Percentiles rank a stretch among this genome's conserved stretches.
phyloP scores from a whole-genome alignment of 2,113 vertebrate species.

The Corythornis madagascariensis region DNA sequence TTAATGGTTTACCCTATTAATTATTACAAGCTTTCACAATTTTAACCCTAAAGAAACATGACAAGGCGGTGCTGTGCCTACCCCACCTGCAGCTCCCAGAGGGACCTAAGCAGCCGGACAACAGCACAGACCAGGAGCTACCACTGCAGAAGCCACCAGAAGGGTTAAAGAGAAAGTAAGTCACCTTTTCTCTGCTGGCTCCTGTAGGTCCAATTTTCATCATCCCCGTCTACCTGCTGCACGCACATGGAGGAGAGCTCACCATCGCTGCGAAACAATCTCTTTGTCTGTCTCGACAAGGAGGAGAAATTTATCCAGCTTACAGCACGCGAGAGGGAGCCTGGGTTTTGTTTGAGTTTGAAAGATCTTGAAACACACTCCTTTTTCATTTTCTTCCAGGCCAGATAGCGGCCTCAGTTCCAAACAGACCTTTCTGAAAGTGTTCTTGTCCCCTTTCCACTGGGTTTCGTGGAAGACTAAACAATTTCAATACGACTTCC shows the following conservation, averaged over 20 bases:
- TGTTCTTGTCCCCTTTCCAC: background rate
- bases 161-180: slow-evolving; percentile 26
- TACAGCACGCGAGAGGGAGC: slow-evolving; percentile 86
- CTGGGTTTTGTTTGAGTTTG: slow-evolving; percentile 81
- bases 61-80: background rate
- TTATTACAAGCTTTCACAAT: background rate
- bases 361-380: slow-evolving; percentile 83
- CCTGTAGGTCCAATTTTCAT: slow-evolving; percentile 87
- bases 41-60: background rate
- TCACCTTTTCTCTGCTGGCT: slow-evolving; percentile 90
- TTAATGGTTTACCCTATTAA: background rate
- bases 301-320: slow-evolving; percentile 94
- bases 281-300: slow-evolving; percentile 87
- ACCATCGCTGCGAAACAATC: slow-evolving; percentile 89
- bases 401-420: background rate
- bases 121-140: background rate
- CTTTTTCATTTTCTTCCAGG: slow-evolving; percentile 84
- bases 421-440: slow-evolving; percentile 16
- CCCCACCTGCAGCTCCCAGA: background rate
- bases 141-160: background rate
- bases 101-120: background rate
- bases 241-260: slow-evolving; percentile 79
- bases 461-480: background rate
- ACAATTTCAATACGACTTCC: slow-evolving; percentile 5
- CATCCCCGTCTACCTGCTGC: slow-evolving; percentile 76